Conservation (phyloP, 2,113 vertebrate species). For the Dasypus novemcinctus region DNA sequence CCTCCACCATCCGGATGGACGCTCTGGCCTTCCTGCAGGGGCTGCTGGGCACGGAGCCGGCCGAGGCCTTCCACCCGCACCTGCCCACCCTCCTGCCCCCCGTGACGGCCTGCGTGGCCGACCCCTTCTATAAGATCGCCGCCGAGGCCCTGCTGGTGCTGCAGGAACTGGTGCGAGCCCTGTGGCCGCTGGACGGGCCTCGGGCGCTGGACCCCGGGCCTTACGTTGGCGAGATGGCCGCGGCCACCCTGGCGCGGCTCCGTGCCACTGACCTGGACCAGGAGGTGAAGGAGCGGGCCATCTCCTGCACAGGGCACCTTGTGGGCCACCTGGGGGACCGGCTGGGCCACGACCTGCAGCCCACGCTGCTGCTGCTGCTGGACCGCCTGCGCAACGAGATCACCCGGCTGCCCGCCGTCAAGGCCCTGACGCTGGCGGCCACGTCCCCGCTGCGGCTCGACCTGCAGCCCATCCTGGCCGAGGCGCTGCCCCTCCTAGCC, state of each 20-base stretch:
- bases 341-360: constrained; percentile 87
- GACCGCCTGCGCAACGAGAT: constrained; percentile 95
- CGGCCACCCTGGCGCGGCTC: constrained; percentile 87
- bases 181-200: constrained; percentile 86
- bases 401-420: constrained; percentile 91
- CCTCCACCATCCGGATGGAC: constrained; percentile 95
- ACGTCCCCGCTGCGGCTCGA: constrained; percentile 89
- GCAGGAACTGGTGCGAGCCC: constrained; percentile 90
- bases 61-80: constrained; percentile 91
- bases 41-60: constrained; percentile 90
- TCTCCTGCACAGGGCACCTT: constrained; percentile 93
- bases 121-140: constrained; percentile 94
- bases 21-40: constrained; percentile 90
- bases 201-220: constrained; percentile 86
- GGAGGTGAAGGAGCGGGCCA: constrained; percentile 96
- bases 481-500: constrained; percentile 89
- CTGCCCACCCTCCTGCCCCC: constrained; percentile 88
- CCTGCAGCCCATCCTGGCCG: constrained; percentile 87
- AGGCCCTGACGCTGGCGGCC: constrained; percentile 88
- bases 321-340: constrained; percentile 90
- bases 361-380: constrained; percentile 90
- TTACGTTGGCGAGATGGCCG: constrained; percentile 88
- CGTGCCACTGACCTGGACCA: constrained; percentile 96
- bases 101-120: constrained; percentile 88
- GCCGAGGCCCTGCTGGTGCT: constrained; percentile 92